These are phyloP conservation scores for Ailurus styani DNA, from an alignment of 2,113 vertebrate genomes.

Conservation along the genomic window DNA sequence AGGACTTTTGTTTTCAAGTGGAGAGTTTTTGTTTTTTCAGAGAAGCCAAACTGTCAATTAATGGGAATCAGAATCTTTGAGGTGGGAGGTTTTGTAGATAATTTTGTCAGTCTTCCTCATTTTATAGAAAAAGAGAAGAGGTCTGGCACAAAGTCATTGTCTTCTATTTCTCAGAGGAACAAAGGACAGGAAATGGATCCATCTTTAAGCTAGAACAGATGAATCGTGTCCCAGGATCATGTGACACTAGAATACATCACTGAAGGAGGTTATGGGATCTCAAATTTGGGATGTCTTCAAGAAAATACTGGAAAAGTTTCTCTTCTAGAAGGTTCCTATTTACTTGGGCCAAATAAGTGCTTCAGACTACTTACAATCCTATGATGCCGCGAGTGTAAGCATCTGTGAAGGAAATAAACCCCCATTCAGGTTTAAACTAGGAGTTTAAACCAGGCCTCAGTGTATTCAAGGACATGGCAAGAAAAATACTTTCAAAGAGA, in stretches of 20 bases:
- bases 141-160: not conserved
- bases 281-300: not conserved
- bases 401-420: not conserved
- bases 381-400: not conserved
- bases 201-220: not conserved
- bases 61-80: not conserved
- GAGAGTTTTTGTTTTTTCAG: not conserved
- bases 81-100: not conserved
- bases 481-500: conserved; percentile 1
- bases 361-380: not conserved
- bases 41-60: not conserved
- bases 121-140: not conserved
- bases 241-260: not conserved
- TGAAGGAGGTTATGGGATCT: not conserved
- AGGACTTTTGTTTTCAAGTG: not conserved
- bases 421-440: not conserved
- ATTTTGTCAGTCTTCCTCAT: not conserved
- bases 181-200: not conserved
- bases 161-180: not conserved
- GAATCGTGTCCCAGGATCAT: not conserved
- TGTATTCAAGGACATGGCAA: not conserved
- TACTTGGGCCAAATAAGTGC: not conserved
- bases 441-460: not conserved
- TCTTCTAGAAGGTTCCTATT: not conserved
- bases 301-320: not conserved